Base-by-base conservation (phyloP, 92 coral and sea anemone genomes). In the Anthopleura xanthogrammica region DNA sequence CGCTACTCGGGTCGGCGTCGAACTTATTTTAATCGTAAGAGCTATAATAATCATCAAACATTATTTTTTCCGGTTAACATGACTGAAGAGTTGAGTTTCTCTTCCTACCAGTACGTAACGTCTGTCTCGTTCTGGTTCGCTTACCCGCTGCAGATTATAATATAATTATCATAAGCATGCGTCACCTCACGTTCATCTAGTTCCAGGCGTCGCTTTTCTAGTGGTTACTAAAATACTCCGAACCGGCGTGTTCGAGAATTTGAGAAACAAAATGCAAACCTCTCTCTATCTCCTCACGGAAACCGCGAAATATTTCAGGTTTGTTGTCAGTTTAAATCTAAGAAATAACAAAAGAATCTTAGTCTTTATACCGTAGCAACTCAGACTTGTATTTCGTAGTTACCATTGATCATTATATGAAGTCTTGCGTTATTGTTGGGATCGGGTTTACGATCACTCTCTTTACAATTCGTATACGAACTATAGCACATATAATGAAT, bases 221-320 rank as follows among this genome's bases (percentile, higher is more conserved):
- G 16, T 13, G 42, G 6, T 68, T 9, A 29, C 70, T 54, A 54
- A n/a, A n/a, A 72, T 42, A 72, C 77, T 68, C 74, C 50, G 19
- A 42, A 22, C 55, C 56, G 41, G 41, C 20, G 72, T 19, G 42
- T 29, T 24, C 74, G 7, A 62, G 74, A 23, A 68, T 14, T 12
- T 12, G 43, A 6, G 4, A 29, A 54, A 22, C 48, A 80, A 16
- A 42, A 80, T 80, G 83, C 83, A 80, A 72, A 80, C 83, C 10
- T 80, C 83, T 2, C 60, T 80, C 5, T 80, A 80, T 46, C 72
- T 80, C 12, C 83, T 80, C 41, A 41, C 52, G 8, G 83, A 80
- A 41, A 80, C 83, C 12, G 55, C 83, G 4, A 80, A 80, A 64
- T 80, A 80, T 20, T 2, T 80, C 13, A 80, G 83, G 83, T 80